Conservation (phyloP, 2,113 vertebrate species). For the Tor tambroides region DNA sequence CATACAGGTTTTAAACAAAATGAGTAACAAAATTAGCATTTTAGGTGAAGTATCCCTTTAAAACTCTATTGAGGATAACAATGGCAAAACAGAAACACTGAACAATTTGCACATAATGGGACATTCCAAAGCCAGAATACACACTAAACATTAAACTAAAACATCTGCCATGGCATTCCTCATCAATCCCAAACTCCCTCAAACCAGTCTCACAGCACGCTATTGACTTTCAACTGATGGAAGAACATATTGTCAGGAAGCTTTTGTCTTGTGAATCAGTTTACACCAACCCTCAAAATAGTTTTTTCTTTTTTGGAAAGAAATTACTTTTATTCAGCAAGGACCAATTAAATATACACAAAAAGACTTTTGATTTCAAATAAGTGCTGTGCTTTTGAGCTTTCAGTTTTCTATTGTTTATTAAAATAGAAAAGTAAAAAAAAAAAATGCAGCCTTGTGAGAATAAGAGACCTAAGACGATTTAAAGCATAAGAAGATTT, state of each 20-base stretch:
- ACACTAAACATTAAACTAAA: constrained; percentile 18
- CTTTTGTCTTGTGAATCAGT: not conserved
- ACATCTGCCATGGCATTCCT: not conserved
- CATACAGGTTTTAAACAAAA: not conserved
- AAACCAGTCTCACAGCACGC: not conserved
- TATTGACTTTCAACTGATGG: not conserved
- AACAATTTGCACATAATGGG: not conserved
- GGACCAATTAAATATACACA: too few relatives aligned
- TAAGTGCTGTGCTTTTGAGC: too few relatives aligned
- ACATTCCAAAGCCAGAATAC: not conserved
- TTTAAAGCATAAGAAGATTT: too few relatives aligned
- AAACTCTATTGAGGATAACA: not conserved
- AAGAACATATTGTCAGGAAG: not conserved
- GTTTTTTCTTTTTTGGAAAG: not conserved
- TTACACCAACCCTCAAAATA: not conserved
- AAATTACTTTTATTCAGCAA: not conserved
- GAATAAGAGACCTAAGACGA: too few relatives aligned
- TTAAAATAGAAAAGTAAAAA: too few relatives aligned
- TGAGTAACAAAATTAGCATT: too few relatives aligned
- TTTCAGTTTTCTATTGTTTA: too few relatives aligned
- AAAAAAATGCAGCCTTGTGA: too few relatives aligned
- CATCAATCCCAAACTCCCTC: constrained; percentile 1
- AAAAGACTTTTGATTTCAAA: too few relatives aligned
- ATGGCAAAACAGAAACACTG: not conserved
- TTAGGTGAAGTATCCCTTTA: not conserved